A percentile compares a stretch with the other conserved stretches of the same genome.
These are phyloP conservation scores for Suncus etruscus DNA, from an alignment of 2,113 vertebrate genomes.

Conservation along the genomic window DNA sequence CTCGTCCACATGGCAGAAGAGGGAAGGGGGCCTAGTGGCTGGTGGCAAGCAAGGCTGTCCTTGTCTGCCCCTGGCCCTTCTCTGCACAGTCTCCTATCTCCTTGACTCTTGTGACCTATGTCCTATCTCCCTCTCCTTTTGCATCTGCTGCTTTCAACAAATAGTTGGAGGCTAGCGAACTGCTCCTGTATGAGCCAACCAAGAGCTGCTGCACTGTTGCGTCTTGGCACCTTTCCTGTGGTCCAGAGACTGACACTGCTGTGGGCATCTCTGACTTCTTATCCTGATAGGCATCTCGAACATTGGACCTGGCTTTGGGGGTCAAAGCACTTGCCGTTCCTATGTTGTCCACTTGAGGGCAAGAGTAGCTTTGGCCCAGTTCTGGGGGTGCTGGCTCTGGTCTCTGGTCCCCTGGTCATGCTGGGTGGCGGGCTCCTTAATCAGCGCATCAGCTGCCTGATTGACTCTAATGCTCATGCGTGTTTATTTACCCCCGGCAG, in stretches of 20 bases:
- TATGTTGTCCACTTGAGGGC: not conserved
- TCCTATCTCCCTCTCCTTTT: not conserved
- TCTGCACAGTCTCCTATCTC: no score
- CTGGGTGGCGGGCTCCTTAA: slow-evolving; percentile 64
- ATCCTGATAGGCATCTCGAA: not conserved
- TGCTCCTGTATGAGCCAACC: not conserved
- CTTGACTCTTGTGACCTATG: not conserved
- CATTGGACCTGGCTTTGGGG: not conserved
- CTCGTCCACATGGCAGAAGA: not conserved
- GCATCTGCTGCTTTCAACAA: slow-evolving; percentile 37
- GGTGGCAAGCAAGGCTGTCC: not conserved
- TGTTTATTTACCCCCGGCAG: slow-evolving; percentile 86
- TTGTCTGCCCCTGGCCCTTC: not conserved
- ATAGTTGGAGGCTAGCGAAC: not conserved
- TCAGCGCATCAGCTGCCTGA: slow-evolving; percentile 78
- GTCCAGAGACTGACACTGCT: not conserved
- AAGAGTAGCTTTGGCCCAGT: not conserved
- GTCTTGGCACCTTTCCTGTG: not conserved
- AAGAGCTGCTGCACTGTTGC: not conserved
- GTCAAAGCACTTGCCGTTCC: not conserved
- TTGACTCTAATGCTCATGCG: slow-evolving; percentile 76
- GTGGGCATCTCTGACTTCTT: not conserved
- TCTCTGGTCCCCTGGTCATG: not conserved
- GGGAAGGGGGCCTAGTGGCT: not conserved
- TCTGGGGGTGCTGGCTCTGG: not conserved